Evolutionary conservation across 2,113 vertebrate genomes (phyloP).

Genomic region (Pseudorhombus dupliciocellatus): DNA sequence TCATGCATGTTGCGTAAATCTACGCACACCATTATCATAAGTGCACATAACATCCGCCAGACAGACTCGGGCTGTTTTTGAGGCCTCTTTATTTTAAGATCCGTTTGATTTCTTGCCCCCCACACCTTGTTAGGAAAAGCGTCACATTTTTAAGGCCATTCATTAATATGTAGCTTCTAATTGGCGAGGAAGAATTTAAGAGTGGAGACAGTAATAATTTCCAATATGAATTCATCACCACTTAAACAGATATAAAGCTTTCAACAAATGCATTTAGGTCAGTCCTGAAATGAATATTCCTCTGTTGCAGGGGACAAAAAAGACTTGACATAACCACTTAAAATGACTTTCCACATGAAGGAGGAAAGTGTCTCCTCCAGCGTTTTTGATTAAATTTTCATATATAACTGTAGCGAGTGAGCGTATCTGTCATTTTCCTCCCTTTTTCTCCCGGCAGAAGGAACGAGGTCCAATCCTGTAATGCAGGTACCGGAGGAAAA

Average conservation of each 20-base stretch:
- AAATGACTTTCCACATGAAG: conserved; percentile 38
- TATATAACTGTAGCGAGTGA: conserved; percentile 30
- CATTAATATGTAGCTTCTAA: conserved; percentile 18
- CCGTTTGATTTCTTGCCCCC: background rate
- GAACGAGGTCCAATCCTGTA: background rate
- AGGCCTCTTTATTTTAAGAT: background rate
- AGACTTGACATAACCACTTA: conserved; percentile 52
- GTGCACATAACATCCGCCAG: background rate
- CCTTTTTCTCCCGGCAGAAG: conserved; percentile 3
- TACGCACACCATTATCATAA: conserved; percentile 35
- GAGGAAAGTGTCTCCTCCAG: conserved; percentile 46
- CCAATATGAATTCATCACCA: conserved; percentile 24
- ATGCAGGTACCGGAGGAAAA: conserved; percentile 49
- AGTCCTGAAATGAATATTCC: conserved; percentile 47
- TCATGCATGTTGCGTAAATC: conserved; percentile 45
- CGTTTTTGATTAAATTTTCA: conserved; percentile 60
- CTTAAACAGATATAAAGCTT: conserved; percentile 35
- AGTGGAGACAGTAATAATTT: conserved; percentile 2
- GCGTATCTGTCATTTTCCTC: conserved; percentile 37
- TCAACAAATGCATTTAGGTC: conserved; percentile 66
- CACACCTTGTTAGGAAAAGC: background rate
- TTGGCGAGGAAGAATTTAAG: conserved; percentile 13
- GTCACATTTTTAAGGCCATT: background rate
- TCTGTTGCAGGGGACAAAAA: conserved; percentile 32
- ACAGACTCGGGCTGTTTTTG: conserved; percentile 5